Base-by-base conservation (phyloP, 1,140 invertebrate species). In the Harpegnathos saltator region DNA sequence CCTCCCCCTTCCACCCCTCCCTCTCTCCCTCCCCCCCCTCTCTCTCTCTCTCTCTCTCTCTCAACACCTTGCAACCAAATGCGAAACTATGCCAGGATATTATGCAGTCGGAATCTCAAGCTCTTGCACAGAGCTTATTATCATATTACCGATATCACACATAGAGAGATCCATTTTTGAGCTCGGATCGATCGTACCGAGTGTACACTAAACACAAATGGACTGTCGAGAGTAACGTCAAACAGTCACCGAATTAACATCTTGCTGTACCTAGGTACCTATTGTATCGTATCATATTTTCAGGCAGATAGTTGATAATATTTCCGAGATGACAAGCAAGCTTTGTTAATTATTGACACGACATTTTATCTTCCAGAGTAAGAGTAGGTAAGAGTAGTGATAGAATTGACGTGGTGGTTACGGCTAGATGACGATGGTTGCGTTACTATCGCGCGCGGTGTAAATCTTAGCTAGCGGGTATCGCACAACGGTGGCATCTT, bases 381-480 rank as follows among this genome's bases (percentile, higher is more conserved):
- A n/a, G n/a, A n/a, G 11, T 44, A 22, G 33, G 56, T 24, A 15
- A 29, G 15, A 50, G 29, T 33, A 33, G 29, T 5, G 29, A 33
- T 5, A 5, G 29, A 33, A 33, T 33, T 5, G 29, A 33, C 29
- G 5, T 26, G 12, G 12, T 3, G 33, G 24, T 75, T 58, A 61
- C 19, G 58, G 12, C 14, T 58, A 62, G n/a, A 56, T n/a, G 58
- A 50, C 1, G n/a, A 1, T 12, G 29, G 29, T 33, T 33, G 22
- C 19, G 50, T 62, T 54, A 33, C 26, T 58, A 22, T 24, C 52
- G 15, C 17, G 15, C 17, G 33, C 24, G 19, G 11, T 22, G 48
- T 17, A 81, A 44, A 87, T 77, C 59, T 82, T 61, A 66, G 5
- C 22, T 44, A 15, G 11, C n/a, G n/a, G n/a, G n/a, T n/a, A n/a